Conservation (phyloP, 2,113 vertebrate genomes). For the Charina bottae region DNA sequence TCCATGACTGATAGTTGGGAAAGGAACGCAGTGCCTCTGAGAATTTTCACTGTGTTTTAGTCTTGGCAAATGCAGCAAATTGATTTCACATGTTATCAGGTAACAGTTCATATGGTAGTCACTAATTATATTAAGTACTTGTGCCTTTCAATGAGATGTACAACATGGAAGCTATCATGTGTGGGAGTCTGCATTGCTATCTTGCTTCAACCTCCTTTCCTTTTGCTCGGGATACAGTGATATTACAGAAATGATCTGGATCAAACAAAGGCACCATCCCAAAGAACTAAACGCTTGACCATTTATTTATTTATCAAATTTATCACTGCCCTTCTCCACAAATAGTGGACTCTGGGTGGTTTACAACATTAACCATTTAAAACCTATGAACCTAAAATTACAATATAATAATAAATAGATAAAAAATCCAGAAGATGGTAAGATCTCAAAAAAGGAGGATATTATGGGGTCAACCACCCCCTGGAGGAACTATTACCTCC, state of each 20-base stretch:
- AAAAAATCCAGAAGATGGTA: no score
- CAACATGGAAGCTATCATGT: neutral
- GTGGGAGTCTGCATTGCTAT: neutral
- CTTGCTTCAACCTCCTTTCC: neutral
- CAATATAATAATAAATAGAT: no score
- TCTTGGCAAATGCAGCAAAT: conserved; percentile 19
- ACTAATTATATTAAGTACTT: neutral
- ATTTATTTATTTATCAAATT: no score
- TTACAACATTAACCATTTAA: no score
- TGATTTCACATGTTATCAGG: conserved; percentile 33
- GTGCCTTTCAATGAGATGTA: neutral
- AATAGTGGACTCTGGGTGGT: no score
- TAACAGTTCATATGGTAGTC: conserved; percentile 4
- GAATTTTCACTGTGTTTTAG: neutral
- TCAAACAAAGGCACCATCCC: neutral
- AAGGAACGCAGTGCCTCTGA: neutral
- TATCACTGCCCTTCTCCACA: no score
- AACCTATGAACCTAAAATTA: no score
- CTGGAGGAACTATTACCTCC: no score
- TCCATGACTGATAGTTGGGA: neutral
- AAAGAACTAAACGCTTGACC: neutral
- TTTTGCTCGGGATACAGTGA: neutral
- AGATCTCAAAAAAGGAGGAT: no score
- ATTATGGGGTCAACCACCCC: no score
- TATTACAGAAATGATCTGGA: neutral